A percentile compares a stretch with the other conserved stretches of the same genome.
Evolutionary conservation across 2,888 invertebrate species (phyloP).

Genomic region (Mythimna loreyi): DNA sequence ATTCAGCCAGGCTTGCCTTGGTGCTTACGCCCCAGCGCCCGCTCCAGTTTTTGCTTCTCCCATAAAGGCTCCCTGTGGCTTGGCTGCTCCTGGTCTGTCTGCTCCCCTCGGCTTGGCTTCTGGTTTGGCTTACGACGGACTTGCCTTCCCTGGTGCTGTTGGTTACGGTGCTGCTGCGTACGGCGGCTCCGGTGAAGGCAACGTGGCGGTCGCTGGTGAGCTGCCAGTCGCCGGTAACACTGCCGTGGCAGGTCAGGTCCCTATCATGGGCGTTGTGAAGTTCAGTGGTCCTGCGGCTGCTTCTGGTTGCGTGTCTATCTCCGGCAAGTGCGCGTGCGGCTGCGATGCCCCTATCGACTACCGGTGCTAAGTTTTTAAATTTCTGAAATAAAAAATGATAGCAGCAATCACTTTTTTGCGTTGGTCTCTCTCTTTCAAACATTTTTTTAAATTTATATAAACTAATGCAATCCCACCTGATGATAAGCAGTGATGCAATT

Average conservation of each 20-base stretch:
- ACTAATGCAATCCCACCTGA: too few species aligned
- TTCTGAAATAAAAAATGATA: background rate
- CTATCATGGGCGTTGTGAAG: conserved; percentile 66
- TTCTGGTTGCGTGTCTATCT: conserved; percentile 62
- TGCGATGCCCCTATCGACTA: conserved; percentile 14
- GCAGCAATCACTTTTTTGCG: background rate
- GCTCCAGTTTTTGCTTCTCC: conserved; percentile 1
- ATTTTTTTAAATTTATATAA: too few species aligned
- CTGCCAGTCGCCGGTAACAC: conserved; percentile 67
- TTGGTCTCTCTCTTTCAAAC: too few species aligned
- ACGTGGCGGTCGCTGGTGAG: conserved; percentile 57
- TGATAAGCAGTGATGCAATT: too few species aligned
- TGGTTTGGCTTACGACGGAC: conserved; percentile 14
- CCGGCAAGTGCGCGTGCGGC: conserved; percentile 66
- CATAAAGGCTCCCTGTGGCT: conserved; percentile 9
- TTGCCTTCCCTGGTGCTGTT: conserved; percentile 2
- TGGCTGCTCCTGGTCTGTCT: background rate
- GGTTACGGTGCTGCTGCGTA: conserved; percentile 33
- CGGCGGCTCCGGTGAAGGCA: conserved; percentile 56
- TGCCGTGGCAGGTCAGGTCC: conserved; percentile 64
- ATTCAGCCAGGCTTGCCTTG: conserved; percentile 22
- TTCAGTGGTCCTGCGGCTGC: conserved; percentile 62
- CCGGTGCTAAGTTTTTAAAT: background rate
- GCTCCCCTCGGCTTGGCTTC: conserved; percentile 7
- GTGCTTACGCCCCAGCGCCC: conserved; percentile 11